Evolutionary conservation across 2,888 invertebrate genomes (phyloP).

Genomic region (Catotricha subobsoleta): DNA sequence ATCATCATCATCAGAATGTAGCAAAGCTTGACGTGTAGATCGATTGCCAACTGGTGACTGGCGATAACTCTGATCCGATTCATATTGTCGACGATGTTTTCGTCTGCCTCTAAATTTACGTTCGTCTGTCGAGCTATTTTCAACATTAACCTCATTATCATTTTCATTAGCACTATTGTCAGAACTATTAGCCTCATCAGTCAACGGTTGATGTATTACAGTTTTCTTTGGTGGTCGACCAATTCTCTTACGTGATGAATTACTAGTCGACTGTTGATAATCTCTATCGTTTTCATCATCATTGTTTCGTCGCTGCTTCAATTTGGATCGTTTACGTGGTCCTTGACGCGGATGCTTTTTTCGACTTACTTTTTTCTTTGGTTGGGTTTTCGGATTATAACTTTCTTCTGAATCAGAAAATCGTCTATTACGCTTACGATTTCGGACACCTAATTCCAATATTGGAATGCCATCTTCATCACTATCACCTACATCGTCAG

Average conservation of each 20-base stretch:
- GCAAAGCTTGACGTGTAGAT: not conserved
- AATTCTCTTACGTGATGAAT: no score
- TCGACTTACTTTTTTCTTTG: not conserved
- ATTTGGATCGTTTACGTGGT: no score
- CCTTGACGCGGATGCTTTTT: constrained; percentile 11
- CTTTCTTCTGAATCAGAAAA: constrained; percentile 37
- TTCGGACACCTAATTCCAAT: constrained; percentile 12
- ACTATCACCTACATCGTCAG: no score
- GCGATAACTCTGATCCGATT: not conserved
- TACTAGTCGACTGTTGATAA: not conserved
- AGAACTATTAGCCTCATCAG: constrained; percentile 15
- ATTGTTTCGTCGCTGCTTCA: not conserved
- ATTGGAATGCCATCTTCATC: constrained; percentile 12
- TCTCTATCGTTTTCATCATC: constrained; percentile 1
- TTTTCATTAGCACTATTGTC: constrained; percentile 17
- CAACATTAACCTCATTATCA: constrained; percentile 11
- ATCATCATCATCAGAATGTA: constrained; percentile 11
- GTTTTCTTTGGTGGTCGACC: not conserved
- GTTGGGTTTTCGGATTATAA: constrained; percentile 35
- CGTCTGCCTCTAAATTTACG: constrained; percentile 26
- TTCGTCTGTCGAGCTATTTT: constrained; percentile 8
- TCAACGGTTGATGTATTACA: not conserved
- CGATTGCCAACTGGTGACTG: not conserved
- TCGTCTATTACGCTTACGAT: constrained; percentile 16
- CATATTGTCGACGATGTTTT: constrained; percentile 7